Evolutionary conservation across 2,797 vertebrate species (phyloP).

Genomic region (Argentina silus): DNA sequence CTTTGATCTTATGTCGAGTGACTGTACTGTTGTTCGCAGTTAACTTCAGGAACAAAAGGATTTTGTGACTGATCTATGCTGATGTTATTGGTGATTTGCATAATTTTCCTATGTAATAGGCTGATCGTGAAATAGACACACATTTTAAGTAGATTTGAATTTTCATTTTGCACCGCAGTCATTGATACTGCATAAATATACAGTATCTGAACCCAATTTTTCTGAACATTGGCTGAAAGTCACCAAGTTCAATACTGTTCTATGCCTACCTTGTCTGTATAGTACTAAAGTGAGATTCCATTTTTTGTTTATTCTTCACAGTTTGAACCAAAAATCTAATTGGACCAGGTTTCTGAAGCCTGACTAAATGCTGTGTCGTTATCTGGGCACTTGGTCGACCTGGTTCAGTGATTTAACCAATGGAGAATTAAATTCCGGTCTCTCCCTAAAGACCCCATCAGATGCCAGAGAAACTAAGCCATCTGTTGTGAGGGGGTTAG

Average conservation of each 20-base stretch:
- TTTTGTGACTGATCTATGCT: too few relatives aligned
- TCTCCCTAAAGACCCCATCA: slow-evolving; percentile 59
- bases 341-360: slow-evolving; percentile 45
- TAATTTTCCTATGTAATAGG: too few relatives aligned
- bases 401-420: slow-evolving; percentile 62
- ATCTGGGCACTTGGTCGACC: slow-evolving; percentile 48
- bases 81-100: too few relatives aligned
- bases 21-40: neutral
- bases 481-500: slow-evolving; percentile 57
- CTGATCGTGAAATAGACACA: too few relatives aligned
- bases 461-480: slow-evolving; percentile 52
- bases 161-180: too few relatives aligned
- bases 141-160: too few relatives aligned
- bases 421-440: slow-evolving; percentile 58
- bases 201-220: too few relatives aligned
- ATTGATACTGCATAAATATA: too few relatives aligned
- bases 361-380: slow-evolving; percentile 53
- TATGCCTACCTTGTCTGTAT: neutral
- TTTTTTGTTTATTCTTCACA: too few relatives aligned
- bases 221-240: too few relatives aligned
- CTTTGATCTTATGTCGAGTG: slow-evolving; percentile 49
- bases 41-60: neutral
- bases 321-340: slow-evolving; percentile 42
- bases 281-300: neutral
- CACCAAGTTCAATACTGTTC: too few relatives aligned